phyloP scores from a whole-genome alignment of 2,113 vertebrate genomes.

The Indri indri region DNA sequence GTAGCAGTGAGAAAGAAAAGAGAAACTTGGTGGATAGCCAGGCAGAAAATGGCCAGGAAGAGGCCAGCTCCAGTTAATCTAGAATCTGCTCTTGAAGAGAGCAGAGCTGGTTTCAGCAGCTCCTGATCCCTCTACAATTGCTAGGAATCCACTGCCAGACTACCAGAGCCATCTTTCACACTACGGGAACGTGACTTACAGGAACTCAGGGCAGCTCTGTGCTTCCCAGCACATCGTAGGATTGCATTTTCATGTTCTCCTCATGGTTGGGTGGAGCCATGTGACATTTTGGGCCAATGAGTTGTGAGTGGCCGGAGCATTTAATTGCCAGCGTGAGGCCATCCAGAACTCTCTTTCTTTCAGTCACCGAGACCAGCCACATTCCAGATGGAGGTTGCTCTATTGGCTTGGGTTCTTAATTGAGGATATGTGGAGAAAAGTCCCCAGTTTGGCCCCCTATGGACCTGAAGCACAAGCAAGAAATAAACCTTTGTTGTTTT shows the following conservation, averaged over 20 bases:
- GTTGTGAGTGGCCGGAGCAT: not conserved
- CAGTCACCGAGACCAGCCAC: not conserved
- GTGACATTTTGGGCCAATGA: not conserved
- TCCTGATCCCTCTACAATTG: not conserved
- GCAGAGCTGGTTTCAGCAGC: not conserved
- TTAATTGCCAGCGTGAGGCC: not conserved
- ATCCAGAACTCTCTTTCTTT: not conserved
- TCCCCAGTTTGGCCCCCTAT: not conserved
- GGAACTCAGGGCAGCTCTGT: not conserved
- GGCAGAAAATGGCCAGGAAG: not conserved
- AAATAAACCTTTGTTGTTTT: not conserved
- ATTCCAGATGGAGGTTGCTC: not conserved
- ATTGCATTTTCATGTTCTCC: not conserved
- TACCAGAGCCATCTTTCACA: not conserved
- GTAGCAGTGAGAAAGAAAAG: not conserved
- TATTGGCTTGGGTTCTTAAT: not conserved
- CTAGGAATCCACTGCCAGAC: not conserved
- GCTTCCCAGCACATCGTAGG: not conserved
- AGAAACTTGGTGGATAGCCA: not conserved
- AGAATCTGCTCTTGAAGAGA: not conserved
- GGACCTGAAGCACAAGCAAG: not conserved
- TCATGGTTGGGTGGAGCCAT: not conserved
- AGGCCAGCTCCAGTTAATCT: not conserved
- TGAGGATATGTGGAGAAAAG: not conserved
- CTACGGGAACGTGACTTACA: too few species aligned